Evolutionary conservation across 2,113 vertebrate species (phyloP), one percentile per base, ranked within the genome.

Genomic region (Lamprotornis superbus): DNA sequence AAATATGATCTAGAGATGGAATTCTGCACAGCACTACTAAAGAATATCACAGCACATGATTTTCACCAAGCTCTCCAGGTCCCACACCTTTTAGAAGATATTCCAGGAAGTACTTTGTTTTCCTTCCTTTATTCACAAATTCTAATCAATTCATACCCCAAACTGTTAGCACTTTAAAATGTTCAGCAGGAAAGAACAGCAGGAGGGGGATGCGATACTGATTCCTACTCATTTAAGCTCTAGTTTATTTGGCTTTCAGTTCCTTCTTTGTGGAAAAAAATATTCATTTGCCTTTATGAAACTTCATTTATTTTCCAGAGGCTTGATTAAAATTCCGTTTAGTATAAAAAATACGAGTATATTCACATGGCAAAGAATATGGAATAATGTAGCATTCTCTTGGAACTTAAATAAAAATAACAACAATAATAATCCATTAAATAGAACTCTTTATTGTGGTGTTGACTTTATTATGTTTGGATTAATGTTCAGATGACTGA

Each of bases 351-450:
- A 60, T 27, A 91, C 9, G 55, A 94, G 73, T 11, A 50, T 67
- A 86, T 59, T 90, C 64, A 74, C 39, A 27, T 87, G 60, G 68
- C 52, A 90, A 92, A 86, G 55, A 31, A 85, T 46, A 85, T 18
- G 50, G 59, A 91, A 89, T 57, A 85, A 85, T 39, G 33, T 27
- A 83, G 44, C 39, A 77, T 83, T 87, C 24, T 74, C 61, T 86
- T 77, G 63, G 75, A 94, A 77, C 47, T 80, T 90, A 86, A 88
- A 83, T 71, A 93, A 91, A 91, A 83, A 28, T 55, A 90, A 83
- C 44, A 53, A 90, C 52, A 94, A 86, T 65, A 91, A 88, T 74
- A 93, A 93, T 83, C 42, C 60, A 92, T 88, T 92, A 91, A 90
- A 78, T 7, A 70, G 35, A 83, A 80, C 52, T 90, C 33, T 95